Evolutionary conservation across 2,888 invertebrate species (phyloP).

Genomic region (Crossocerus cetratus): DNA sequence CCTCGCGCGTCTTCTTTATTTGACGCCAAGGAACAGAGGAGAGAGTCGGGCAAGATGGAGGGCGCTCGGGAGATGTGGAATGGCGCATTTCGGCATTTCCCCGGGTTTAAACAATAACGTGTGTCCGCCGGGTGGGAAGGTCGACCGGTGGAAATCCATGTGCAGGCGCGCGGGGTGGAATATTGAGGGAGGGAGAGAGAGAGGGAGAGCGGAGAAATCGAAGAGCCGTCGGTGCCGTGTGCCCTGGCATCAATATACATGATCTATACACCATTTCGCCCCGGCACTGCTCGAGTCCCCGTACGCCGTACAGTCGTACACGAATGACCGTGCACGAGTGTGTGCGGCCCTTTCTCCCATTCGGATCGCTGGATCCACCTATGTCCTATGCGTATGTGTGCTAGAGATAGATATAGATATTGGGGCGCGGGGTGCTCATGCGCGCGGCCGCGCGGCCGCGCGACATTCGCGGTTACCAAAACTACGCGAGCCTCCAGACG

Average conservation of each 20-base stretch:
- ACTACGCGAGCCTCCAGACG: conserved; percentile 69
- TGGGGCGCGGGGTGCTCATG: conserved; percentile 35
- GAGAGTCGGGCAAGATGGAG: background rate
- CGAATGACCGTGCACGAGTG: conserved; percentile 33
- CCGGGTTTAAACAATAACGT: conserved; percentile 31
- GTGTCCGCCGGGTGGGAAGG: conserved; percentile 27
- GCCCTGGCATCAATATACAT: conserved; percentile 69
- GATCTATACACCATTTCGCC: conserved; percentile 68
- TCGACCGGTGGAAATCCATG: conserved; percentile 57
- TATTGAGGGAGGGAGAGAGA: conserved; percentile 56
- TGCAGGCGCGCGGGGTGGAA: conserved; percentile 57
- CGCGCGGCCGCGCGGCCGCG: conserved; percentile 49
- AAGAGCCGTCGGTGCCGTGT: conserved; percentile 61
- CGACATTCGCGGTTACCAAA: conserved; percentile 67
- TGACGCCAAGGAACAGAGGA: background rate
- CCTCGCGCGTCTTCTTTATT: background rate
- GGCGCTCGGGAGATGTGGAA: conserved; percentile 1
- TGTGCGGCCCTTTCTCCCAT: conserved; percentile 35
- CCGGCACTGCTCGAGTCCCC: background rate
- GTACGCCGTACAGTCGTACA: no score
- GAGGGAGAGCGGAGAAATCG: conserved; percentile 65
- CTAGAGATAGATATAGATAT: background rate
- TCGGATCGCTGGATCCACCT: conserved; percentile 35
- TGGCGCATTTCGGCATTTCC: conserved; percentile 15
- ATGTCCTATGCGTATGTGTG: no score